Conservation (phyloP, 2,797 vertebrate species). For the Glyptemys insculpta region DNA sequence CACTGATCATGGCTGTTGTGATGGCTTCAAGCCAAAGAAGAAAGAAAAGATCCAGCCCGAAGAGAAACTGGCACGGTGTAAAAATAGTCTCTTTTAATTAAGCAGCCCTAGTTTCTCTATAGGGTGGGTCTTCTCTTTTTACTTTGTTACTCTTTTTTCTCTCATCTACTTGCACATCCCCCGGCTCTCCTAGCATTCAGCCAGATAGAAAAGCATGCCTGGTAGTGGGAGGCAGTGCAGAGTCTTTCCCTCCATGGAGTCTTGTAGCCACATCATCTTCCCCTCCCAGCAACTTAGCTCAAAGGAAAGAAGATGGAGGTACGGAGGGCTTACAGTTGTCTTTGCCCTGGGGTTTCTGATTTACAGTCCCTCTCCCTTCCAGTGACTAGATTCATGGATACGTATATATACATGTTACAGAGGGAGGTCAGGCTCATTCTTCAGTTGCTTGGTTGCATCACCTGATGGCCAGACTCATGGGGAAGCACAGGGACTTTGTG, state of each 20-base stretch:
- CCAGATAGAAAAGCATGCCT: neutral
- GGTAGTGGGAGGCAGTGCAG: neutral
- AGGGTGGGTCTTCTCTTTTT: neutral
- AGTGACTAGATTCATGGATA: neutral
- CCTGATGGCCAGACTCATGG: neutral
- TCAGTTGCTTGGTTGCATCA: neutral
- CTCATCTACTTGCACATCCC: neutral
- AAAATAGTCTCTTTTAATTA: neutral
- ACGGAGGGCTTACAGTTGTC: neutral
- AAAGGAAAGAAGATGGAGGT: neutral
- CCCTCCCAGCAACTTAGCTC: neutral
- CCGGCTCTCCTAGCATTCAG: neutral
- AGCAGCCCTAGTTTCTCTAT: neutral
- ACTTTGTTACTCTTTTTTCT: neutral
- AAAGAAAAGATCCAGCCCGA: neutral
- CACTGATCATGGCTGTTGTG: neutral
- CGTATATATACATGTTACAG: neutral
- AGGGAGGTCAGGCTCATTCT: neutral
- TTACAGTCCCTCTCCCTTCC: neutral
- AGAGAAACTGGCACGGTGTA: neutral
- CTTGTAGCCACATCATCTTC: neutral
- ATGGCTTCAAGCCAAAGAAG: neutral
- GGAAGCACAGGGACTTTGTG: neutral
- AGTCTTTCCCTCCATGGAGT: neutral
- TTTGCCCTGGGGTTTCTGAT: neutral